A percentile compares a stretch with the other conserved stretches of the same genome.
Evolutionary conservation across 1,140 invertebrate species (phyloP).

Genomic region (Camponotus floridanus): DNA sequence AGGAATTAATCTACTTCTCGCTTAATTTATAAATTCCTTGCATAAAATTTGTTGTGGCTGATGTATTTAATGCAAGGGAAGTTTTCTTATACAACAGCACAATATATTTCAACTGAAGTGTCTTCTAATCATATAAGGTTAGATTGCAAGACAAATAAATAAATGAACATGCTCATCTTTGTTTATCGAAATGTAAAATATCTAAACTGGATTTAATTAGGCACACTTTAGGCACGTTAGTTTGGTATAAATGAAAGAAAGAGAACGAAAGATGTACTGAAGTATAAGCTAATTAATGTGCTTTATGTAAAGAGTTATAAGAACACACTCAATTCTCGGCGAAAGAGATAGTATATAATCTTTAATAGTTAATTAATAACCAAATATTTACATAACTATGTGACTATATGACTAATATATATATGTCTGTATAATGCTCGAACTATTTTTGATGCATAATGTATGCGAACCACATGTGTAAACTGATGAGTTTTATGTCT

Average conservation of each 20-base stretch:
- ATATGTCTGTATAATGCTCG: slow-evolving; percentile 25
- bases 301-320: slow-evolving; percentile 6
- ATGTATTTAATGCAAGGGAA: slow-evolving; percentile 13
- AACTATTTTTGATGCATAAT: slow-evolving; percentile 41
- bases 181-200: neutral
- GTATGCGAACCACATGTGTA: slow-evolving; percentile 14
- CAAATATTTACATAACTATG: neutral
- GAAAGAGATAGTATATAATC: neutral
- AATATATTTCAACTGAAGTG: slow-evolving; percentile 46
- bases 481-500: slow-evolving; percentile 24
- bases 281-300: slow-evolving; percentile 22
- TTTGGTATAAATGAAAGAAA: neutral
- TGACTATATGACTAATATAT: slow-evolving; percentile 31
- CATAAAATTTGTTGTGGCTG: neutral
- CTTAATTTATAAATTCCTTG: slow-evolving; percentile 27
- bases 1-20: slow-evolving; percentile 8
- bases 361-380: slow-evolving; percentile 42
- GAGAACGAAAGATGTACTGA: neutral
- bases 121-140: slow-evolving; percentile 34
- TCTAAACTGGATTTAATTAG: slow-evolving; percentile 68
- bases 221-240: neutral
- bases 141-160: neutral
- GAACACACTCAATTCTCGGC: neutral
- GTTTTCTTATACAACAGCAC: neutral
- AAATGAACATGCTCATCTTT: neutral